Percentiles rank a stretch among this genome's conserved stretches.
phyloP scores from a whole-genome alignment of 2,797 vertebrate genomes.

The Botia almorhae region DNA sequence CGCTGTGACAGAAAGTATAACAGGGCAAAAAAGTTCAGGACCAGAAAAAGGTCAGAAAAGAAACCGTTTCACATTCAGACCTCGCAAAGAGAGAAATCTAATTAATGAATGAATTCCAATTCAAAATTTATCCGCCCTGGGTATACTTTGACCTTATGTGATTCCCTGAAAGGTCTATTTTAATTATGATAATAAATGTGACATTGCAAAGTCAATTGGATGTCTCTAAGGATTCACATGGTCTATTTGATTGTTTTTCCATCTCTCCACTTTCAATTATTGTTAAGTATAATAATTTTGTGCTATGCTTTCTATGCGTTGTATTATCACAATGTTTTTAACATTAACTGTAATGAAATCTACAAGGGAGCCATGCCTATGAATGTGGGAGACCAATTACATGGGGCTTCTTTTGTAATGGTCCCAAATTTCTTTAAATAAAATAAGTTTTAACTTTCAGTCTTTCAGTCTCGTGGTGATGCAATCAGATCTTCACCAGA shows the following conservation, averaged over 20 bases:
- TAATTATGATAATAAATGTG: conserved; percentile 79
- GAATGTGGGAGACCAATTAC: background rate
- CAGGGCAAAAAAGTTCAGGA: conserved; percentile 19
- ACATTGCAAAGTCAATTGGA: conserved; percentile 63
- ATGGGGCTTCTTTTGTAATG: background rate
- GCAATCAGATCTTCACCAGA: background rate
- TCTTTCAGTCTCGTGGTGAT: too few relatives aligned
- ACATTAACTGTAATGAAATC: background rate
- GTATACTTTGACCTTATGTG: conserved; percentile 72
- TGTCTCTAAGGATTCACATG: conserved; percentile 58
- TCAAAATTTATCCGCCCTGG: conserved; percentile 66
- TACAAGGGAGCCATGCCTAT: background rate
- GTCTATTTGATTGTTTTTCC: conserved; percentile 67
- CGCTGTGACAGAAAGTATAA: conserved; percentile 41
- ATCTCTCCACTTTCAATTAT: conserved; percentile 64
- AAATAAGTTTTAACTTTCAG: background rate
- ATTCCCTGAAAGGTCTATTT: conserved; percentile 64
- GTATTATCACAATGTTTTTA: conserved; percentile 8
- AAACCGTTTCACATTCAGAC: conserved; percentile 58
- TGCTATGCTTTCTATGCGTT: conserved; percentile 4
- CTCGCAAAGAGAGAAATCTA: conserved; percentile 54
- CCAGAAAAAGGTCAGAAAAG: conserved; percentile 67
- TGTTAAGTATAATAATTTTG: conserved; percentile 60
- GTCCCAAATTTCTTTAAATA: background rate
- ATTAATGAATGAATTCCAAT: conserved; percentile 69